Base-by-base conservation (phyloP, 2,113 vertebrate genomes). In the Psittacara wagleri region DNA sequence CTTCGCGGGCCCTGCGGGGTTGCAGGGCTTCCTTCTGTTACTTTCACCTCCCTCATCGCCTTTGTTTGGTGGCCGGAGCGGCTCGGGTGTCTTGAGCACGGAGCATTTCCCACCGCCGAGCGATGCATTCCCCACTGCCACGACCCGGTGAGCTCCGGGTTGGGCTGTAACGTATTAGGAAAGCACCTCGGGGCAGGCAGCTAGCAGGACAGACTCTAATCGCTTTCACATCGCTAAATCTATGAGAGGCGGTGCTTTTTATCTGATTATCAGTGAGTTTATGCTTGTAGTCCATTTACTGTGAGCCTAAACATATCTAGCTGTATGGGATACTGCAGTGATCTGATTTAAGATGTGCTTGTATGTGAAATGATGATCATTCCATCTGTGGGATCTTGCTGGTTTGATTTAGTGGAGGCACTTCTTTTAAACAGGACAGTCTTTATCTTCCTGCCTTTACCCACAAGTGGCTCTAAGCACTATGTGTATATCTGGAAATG, bases 41-140 rank as follows among this genome's bases (percentile, higher is more conserved):
- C 86, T 86, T 54, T 52, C 2, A 63, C 27, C 86, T 89, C 91
- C 88, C 51, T 77, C 86, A 54, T 88, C 88, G 94, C 95, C 97
- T 98, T 98, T 98, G 97, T 98, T 97, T 93, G 89, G 89, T 67
- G 95, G 23, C 61, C 43, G 13, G 35, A 77, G 77, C 6, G 35
- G 54, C 35, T 29, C 19, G 29, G 18, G 39, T 39, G 35, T 11
- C 22, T 22, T 25, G 43, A 51, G 31, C 9, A 4, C 39, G 6
- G 39, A 37, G 24, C 35, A 66, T 55, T 29, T 48, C 44, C 25
- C 27, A 31, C 8, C 24, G 20, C 7, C 2, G 35, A 25, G 48
- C 5, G 10, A 22, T 37, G 31, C 19, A 27, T 61, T 5, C 20
- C 14, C 15, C 11, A 6, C 17, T 33, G 2, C 13, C 4, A 8